A percentile compares a stretch with the other conserved stretches of the same genome.
These are phyloP conservation scores for Procambarus virginalis DNA, from an alignment of 1,140 invertebrate genomes.

Conservation along the genomic window DNA sequence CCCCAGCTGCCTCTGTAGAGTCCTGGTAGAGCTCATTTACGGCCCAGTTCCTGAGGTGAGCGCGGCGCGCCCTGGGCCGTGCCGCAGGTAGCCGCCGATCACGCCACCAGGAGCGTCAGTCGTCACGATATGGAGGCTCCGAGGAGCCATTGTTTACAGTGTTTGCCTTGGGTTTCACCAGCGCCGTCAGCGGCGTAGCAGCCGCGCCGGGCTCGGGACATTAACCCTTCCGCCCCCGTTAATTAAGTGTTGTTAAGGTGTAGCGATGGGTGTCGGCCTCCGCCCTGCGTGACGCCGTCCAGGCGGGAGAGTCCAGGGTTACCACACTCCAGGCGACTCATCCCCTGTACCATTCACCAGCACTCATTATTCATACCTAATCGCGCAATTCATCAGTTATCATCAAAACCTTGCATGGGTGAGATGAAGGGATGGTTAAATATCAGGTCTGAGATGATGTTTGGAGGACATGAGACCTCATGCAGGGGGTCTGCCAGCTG, in stretches of 20 bases:
- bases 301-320: slow-evolving; percentile 48
- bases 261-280: slow-evolving; percentile 15
- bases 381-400: no score
- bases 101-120: slow-evolving; percentile 28
- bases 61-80: background rate
- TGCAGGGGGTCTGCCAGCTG: no score
- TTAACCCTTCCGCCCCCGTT: slow-evolving; percentile 46
- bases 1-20: no score
- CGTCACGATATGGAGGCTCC: slow-evolving; percentile 45
- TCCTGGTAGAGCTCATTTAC: no score
- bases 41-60: no score
- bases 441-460: no score
- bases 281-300: slow-evolving; percentile 49
- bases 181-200: slow-evolving; percentile 23
- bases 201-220: slow-evolving; percentile 44
- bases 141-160: slow-evolving; percentile 52
- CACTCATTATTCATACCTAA: no score
- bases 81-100: slow-evolving; percentile 17
- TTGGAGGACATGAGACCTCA: no score
- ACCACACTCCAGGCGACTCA: slow-evolving; percentile 19
- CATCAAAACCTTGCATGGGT: no score
- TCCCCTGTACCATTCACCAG: background rate
- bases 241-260: slow-evolving; percentile 55
- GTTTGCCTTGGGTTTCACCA: slow-evolving; percentile 35
- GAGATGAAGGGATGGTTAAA: no score